Evolutionary conservation across 2,888 invertebrate genomes (phyloP), one percentile per base, ranked within the genome.

Genomic region (Tuta absoluta): DNA sequence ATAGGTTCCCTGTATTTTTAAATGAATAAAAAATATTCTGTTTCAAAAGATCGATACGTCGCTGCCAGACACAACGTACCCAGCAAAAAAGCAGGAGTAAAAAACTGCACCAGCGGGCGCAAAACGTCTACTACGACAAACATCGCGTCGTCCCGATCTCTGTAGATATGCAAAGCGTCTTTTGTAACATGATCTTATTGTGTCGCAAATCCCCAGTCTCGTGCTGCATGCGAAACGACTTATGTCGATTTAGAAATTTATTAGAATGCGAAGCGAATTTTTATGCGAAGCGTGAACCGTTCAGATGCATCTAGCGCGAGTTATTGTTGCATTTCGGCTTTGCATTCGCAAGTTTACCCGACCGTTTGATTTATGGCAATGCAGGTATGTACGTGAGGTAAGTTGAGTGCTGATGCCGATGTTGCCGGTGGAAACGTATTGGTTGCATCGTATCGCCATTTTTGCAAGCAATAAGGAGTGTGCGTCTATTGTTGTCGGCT

Each of bases 101-200:
- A 80, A 82, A 81, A 79, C 78, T 75, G 74, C 73, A 75, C 70
- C 68, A 71, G 72, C 75, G 71, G 68, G 69, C 77, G 77, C 77
- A 83, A 81, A 85, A 80, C 80, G 84, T 81, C 79, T 71, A 75
- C 78, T 63, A 63, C 67, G 77, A 81, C 79, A 82, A 80, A 81
- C 81, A 78, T 75, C 68, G 72, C 71, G 74, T 74, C 75, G 73
- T 73, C 68, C 71, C 80, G 83, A 84, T 82, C 80, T 78, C 77
- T 73, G 76, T 78, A 85, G 89, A 89, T 86, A 90, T 89, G 87
- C 87, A 89, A 88, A 89, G 80, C 84, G 79, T 81, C 81, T 86
- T 88, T 89, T 89, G 91, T 85, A 86, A 88, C 86, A 86, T 85
- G 89, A 91, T 91, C 88, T 86, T 86, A 91, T 92, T 91, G 91